A percentile compares a stretch with the other conserved stretches of the same genome.
These are phyloP conservation scores for Amia ocellicauda DNA, from an alignment of 2,113 vertebrate genomes.

Conservation along the genomic window DNA sequence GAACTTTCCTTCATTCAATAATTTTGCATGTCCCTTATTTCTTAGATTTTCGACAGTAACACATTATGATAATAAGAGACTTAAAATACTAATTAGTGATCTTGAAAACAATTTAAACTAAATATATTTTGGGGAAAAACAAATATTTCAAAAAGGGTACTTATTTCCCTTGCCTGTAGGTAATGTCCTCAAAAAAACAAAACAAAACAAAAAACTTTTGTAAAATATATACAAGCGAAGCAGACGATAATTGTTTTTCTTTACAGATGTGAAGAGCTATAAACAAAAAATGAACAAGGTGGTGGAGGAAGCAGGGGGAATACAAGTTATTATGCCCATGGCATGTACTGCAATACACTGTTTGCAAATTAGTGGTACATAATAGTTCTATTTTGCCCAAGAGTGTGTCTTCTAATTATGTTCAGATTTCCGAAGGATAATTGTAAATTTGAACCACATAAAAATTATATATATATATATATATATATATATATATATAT, in stretches of 20 bases:
- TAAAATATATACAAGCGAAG: not conserved
- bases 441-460: slow-evolving; percentile 55
- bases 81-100: slow-evolving; percentile 43
- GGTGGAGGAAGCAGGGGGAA: slow-evolving; percentile 34
- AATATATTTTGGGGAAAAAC: slow-evolving; percentile 49
- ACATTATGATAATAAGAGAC: slow-evolving; percentile 12
- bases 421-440: slow-evolving; percentile 64
- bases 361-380: slow-evolving; percentile 62
- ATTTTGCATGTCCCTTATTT: too few species aligned
- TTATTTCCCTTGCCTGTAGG: slow-evolving; percentile 45
- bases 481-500: too few species aligned
- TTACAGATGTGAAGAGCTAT: slow-evolving; percentile 51
- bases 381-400: slow-evolving; percentile 73
- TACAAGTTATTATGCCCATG: slow-evolving; percentile 53
- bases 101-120: slow-evolving; percentile 48
- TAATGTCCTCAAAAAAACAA: not conserved
- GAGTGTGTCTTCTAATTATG: slow-evolving; percentile 70
- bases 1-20: too few species aligned
- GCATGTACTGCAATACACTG: slow-evolving; percentile 44
- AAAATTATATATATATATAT: too few species aligned
- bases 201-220: not conserved
- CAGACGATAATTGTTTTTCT: slow-evolving; percentile 22
- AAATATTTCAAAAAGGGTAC: slow-evolving; percentile 58
- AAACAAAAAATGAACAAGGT: slow-evolving; percentile 34
- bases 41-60: not conserved